These are phyloP conservation scores for Euschistus heros DNA, from an alignment of 1,140 invertebrate species.

Conservation along the genomic window DNA sequence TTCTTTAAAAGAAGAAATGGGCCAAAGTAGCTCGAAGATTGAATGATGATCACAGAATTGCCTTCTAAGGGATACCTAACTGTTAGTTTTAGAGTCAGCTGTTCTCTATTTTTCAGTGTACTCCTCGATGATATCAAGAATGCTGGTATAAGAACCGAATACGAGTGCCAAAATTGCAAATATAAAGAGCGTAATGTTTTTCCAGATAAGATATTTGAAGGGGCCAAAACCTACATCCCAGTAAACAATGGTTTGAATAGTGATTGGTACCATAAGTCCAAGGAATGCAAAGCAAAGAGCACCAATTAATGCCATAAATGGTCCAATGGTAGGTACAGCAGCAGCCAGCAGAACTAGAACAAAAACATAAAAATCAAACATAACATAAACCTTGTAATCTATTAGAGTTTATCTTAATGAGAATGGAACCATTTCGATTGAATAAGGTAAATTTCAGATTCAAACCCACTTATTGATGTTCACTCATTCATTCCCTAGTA, in stretches of 20 bases:
- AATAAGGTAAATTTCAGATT: no score
- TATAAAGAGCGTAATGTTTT: slow-evolving; percentile 59
- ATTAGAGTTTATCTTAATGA: not conserved
- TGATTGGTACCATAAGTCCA: slow-evolving; percentile 79
- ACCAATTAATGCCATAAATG: slow-evolving; percentile 87
- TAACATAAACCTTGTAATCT: not conserved
- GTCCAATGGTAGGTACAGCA: slow-evolving; percentile 74
- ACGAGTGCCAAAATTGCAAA: slow-evolving; percentile 64
- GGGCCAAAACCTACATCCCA: slow-evolving; percentile 52
- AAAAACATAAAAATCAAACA: no score
- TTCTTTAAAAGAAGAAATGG: no score
- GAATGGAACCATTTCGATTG: no score
- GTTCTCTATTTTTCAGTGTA: no score
- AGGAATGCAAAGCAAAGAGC: slow-evolving; percentile 89
- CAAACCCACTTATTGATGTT: no score
- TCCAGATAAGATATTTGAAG: slow-evolving; percentile 57
- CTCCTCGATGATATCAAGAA: slow-evolving; percentile 50
- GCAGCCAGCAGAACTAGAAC: slow-evolving; percentile 51
- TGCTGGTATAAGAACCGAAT: slow-evolving; percentile 65
- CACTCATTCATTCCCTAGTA: no score
- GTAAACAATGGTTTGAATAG: slow-evolving; percentile 72
- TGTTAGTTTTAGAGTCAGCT: no score
- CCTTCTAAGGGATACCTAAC: no score
- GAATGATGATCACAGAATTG: no score
- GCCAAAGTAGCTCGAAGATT: no score